phyloP scores from a whole-genome alignment of 2,888 invertebrate species.

The Hypomecis atomaria region DNA sequence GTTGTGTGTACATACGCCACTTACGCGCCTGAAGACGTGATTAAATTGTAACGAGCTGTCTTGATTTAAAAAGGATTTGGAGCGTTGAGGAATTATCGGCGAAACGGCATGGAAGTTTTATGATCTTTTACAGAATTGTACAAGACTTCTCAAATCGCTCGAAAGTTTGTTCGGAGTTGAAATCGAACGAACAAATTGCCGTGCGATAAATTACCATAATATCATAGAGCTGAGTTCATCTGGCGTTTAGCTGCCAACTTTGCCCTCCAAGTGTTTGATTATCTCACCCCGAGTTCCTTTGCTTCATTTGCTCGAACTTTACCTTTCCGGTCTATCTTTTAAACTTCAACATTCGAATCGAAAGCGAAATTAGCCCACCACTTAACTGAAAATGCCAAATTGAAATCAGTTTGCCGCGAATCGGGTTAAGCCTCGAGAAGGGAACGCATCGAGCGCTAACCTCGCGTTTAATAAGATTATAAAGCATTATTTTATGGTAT shows the following conservation, averaged over 20 bases:
- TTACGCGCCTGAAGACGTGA: constrained; percentile 56
- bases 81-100: constrained; percentile 39
- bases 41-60: constrained; percentile 53
- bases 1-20: constrained; percentile 63
- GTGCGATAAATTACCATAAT: constrained; percentile 82
- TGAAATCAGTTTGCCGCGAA: constrained; percentile 64
- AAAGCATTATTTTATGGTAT: constrained; percentile 90
- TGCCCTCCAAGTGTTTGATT: constrained; percentile 70
- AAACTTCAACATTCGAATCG: constrained; percentile 52
- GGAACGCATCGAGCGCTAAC: constrained; percentile 85
- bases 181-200: constrained; percentile 76
- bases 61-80: constrained; percentile 53
- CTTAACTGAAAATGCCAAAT: constrained; percentile 63
- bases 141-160: constrained; percentile 61
- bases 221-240: constrained; percentile 79
- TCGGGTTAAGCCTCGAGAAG: constrained; percentile 64
- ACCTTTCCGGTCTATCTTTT: constrained; percentile 42
- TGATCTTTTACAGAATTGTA: constrained; percentile 49
- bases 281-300: constrained; percentile 75
- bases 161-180: constrained; percentile 71
- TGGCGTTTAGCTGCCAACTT: constrained; percentile 80
- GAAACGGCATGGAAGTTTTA: no score
- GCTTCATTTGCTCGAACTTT: constrained; percentile 72
- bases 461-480: constrained; percentile 91
- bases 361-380: constrained; percentile 43